Evolutionary conservation across 2,888 invertebrate species (phyloP).

Genomic region (Xanthia icteritia): DNA sequence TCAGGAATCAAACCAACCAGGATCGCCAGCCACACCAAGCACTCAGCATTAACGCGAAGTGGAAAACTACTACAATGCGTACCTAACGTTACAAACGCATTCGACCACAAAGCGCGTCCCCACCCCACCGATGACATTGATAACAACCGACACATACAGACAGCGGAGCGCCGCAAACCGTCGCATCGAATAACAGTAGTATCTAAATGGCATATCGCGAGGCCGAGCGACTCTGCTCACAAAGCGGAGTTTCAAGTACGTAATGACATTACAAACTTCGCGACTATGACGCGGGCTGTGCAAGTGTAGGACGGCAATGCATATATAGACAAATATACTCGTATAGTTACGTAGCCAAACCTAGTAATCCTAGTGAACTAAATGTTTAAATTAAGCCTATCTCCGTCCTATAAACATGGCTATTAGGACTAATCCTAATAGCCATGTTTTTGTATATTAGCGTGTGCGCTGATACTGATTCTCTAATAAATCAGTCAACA

Average conservation of each 20-base stretch:
- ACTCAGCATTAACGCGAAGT: constrained; percentile 30
- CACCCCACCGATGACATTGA: constrained; percentile 53
- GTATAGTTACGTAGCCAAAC: background rate
- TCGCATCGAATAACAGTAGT: constrained; percentile 51
- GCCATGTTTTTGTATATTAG: background rate
- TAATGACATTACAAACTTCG: constrained; percentile 80
- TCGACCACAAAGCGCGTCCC: constrained; percentile 47
- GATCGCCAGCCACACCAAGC: background rate
- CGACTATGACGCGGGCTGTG: constrained; percentile 50
- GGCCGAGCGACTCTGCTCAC: constrained; percentile 67
- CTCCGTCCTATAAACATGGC: background rate
- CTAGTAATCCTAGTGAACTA: background rate
- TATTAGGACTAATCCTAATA: too few species aligned
- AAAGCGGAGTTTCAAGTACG: constrained; percentile 74
- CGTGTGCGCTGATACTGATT: background rate
- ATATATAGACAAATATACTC: background rate
- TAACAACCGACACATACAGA: constrained; percentile 26
- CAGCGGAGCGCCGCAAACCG: background rate
- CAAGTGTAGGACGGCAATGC: constrained; percentile 38
- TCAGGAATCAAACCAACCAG: background rate
- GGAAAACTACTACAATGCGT: constrained; percentile 54
- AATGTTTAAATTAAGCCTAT: background rate
- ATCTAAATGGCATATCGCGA: constrained; percentile 66
- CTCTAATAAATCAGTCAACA: background rate
- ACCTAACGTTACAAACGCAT: constrained; percentile 30